Percentiles rank a stretch among this genome's conserved stretches.
Conservation (phyloP, 2,113 vertebrate genomes). For the Ophiodon elongatus region DNA sequence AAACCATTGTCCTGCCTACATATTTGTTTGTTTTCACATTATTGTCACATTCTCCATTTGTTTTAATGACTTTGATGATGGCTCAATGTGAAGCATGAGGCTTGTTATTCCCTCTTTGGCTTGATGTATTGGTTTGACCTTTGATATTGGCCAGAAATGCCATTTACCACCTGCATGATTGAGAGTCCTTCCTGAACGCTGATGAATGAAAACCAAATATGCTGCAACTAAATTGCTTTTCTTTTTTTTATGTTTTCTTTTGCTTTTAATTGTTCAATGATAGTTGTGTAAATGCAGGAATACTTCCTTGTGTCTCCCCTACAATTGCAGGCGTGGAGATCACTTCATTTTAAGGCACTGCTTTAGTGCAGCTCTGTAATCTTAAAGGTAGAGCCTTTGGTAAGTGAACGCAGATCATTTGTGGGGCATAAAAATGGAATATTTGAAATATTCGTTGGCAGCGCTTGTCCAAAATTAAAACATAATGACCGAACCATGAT, state of each 20-base stretch:
- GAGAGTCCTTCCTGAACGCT: conserved; percentile 44
- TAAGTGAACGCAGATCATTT: conserved; percentile 8
- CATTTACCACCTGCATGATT: conserved; percentile 65
- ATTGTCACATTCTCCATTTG: conserved; percentile 53
- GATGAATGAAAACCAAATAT: conserved; percentile 45
- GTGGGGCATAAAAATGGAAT: not conserved
- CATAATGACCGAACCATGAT: not conserved
- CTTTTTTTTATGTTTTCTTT: conserved; percentile 16
- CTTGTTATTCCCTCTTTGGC: conserved; percentile 59
- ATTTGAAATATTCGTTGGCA: conserved; percentile 4
- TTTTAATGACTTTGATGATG: conserved; percentile 48
- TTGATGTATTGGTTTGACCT: conserved; percentile 75
- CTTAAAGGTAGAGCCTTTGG: not conserved
- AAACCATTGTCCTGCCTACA: conserved; percentile 28
- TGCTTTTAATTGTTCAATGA: not conserved
- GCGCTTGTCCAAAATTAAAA: conserved; percentile 19
- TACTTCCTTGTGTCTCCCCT: too few species aligned
- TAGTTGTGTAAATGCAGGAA: not conserved
- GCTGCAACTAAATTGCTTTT: conserved; percentile 11
- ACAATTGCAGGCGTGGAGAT: not conserved
- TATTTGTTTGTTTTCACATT: conserved; percentile 52
- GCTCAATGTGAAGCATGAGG: conserved; percentile 45
- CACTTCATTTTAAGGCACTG: not conserved
- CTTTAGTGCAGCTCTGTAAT: not conserved
- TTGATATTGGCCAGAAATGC: conserved; percentile 53